Evolutionary conservation across 2,113 vertebrate genomes (phyloP), one percentile per base, ranked within the genome.

Genomic region (Todiramphus chloris): DNA sequence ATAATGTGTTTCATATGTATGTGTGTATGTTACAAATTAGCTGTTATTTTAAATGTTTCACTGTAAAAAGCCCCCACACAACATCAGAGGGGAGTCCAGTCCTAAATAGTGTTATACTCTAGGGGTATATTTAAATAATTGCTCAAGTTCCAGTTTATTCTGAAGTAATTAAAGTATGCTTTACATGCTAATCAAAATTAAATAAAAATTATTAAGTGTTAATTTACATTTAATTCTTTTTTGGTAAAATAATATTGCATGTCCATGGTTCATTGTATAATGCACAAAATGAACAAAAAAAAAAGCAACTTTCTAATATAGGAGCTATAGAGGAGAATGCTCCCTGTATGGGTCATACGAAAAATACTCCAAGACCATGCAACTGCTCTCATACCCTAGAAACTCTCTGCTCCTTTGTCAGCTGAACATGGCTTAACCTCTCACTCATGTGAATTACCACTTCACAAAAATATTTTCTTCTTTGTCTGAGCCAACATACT

Each of bases 1-100:
- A 90, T 89, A 83, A 82, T 96, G 21, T 82, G 73, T 95, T 91
- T 90, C 94, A 89, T 93, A 80, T 96, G 77, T 89, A 69, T 89
- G 50, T 92, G 79, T 66, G 51, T 75, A 55, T 86, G 85, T 89
- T 94, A 96, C 80, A 97, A 95, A 97, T 97, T 97, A 96, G 80
- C 73, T 81, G 76, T 94, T 95, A 95, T 94, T 96, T 94, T 91
- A 96, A 95, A 86, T 50, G 76, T 46, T 96, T 83, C 56, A 59
- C 68, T 92, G 43, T 95, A 85, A 94, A 94, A 77, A 60, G 27
- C 19, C 81, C 39, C 39, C 70, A 62, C 37, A 66, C 75, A 87
- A 79, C 89, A 95, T 95, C 72, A 95, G 86, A 95, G 50, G 64
- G 75, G 59, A 95, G 64, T 72, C 78, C 33, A 2, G 48, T 77